Base-by-base conservation (phyloP, 1,140 invertebrate species). In the Thaumetopoea pityocampa region DNA sequence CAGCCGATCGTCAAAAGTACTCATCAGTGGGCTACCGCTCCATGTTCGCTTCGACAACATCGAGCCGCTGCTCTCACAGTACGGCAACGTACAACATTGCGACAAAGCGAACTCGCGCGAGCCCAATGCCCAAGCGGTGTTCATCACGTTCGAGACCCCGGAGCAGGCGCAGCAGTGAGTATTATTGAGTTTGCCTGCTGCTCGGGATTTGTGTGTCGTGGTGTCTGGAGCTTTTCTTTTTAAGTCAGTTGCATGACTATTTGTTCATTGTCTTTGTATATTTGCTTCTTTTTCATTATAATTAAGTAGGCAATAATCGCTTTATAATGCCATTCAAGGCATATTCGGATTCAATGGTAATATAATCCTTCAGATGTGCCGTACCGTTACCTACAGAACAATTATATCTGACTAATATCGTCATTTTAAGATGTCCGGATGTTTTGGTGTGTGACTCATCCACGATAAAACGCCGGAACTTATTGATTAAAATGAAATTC, bases 81-180 rank as follows among this genome's bases (percentile, higher is more conserved):
- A 93, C 80, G 95, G 94, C 76, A 89, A 88, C 64, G 89, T 96
- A 72, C 90, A 93, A 71, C 90, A 92, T 77, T 92, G 92, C 87
- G 95, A 97, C 87, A 95, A 94, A 85, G 87, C 92, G 58, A 89
- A 89, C 66, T 89, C 91, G 70, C 91, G 92, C 72, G 93, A 94
- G 85, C 89, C 90, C 60, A 91, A 89, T 81, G 90, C 91, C 61
- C 92, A 93, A 86, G 90, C 90, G 56, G 89, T 95, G 58, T 91
- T 92, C 86, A 91, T 96, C 76, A 94, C 91, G 70, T 96, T 93
- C 89, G 94, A 96, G 86, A 93, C 89, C 60, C 89, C 90, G 73
- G 94, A 96, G 69, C 92, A 94, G 88, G 94, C 94, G 77, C 94
- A 95, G 88, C 91, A 92, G 94, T 96, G 87, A 92, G 93, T 94